phyloP scores from a whole-genome alignment of 1,140 invertebrate genomes.

The Drosophila trapezifrons region DNA sequence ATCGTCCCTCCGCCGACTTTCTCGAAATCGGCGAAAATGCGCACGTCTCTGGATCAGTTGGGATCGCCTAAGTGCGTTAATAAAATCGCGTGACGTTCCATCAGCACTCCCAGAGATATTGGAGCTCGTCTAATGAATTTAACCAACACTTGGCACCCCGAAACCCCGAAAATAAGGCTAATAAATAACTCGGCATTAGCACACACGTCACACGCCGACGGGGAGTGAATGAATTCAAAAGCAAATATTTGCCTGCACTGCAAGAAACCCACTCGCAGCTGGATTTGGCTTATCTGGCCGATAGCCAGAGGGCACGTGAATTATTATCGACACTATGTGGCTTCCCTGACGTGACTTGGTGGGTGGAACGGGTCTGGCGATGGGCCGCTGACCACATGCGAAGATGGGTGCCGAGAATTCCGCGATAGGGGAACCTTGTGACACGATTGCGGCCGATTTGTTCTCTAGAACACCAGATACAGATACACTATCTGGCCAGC shows the following conservation, averaged over 20 bases:
- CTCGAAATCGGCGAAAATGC: constrained; percentile 67
- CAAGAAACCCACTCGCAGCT: constrained; percentile 51
- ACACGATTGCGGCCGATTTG: constrained; percentile 47
- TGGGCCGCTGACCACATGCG: constrained; percentile 26
- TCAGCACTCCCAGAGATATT: constrained; percentile 42
- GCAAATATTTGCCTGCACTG: constrained; percentile 47
- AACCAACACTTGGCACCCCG: constrained; percentile 23
- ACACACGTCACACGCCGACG: constrained; percentile 45
- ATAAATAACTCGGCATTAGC: constrained; percentile 63
- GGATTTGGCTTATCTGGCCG: constrained; percentile 53
- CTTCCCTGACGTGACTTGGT: constrained; percentile 35
- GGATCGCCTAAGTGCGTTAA: constrained; percentile 66
- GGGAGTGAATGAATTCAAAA: constrained; percentile 59
- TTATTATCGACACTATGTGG: constrained; percentile 30
- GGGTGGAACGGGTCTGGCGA: constrained; percentile 12
- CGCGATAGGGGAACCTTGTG: constrained; percentile 49
- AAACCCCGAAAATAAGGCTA: constrained; percentile 41
- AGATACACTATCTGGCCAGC: constrained; percentile 25
- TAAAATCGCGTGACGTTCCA: constrained; percentile 60
- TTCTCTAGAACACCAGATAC: constrained; percentile 25
- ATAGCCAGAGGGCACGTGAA: constrained; percentile 50
- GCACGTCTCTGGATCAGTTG: constrained; percentile 67
- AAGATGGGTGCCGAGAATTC: constrained; percentile 37
- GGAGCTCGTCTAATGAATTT: constrained; percentile 59
- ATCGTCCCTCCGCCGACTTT: constrained; percentile 63